phyloP scores from a whole-genome alignment of 1,140 invertebrate genomes.

The Oreohelix idahoensis region DNA sequence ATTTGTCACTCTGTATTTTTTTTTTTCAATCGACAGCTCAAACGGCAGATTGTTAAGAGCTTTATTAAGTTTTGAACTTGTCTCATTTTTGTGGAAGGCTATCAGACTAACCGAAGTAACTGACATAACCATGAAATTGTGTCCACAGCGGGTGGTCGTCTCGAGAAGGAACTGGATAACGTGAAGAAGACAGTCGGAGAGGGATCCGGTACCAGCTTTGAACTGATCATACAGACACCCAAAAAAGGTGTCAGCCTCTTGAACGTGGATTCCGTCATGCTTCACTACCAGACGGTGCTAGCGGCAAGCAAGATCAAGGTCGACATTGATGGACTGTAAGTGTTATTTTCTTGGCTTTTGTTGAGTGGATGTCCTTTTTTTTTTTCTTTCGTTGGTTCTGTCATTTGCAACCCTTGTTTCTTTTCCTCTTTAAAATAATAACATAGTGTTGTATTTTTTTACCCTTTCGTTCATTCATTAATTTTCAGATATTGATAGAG shows the following conservation, averaged over 20 bases:
- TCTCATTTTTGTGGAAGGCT: too few relatives aligned
- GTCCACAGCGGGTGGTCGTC: constrained; percentile 86
- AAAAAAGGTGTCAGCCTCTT: constrained; percentile 82
- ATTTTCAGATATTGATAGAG: too few relatives aligned
- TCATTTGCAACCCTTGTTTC: neutral
- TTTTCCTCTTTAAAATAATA: too few relatives aligned
- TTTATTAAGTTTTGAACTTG: too few relatives aligned
- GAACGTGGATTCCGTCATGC: constrained; percentile 83
- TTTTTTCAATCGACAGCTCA: too few relatives aligned
- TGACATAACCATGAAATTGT: too few relatives aligned
- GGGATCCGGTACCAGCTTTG: constrained; percentile 82
- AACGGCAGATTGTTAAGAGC: too few relatives aligned
- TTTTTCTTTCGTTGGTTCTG: neutral
- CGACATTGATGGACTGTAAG: constrained; percentile 90
- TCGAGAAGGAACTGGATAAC: constrained; percentile 89
- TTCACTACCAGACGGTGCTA: constrained; percentile 85
- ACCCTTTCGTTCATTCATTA: too few relatives aligned
- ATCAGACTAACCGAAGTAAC: too few relatives aligned
- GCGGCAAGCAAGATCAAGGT: constrained; percentile 88
- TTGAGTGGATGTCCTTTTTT: neutral
- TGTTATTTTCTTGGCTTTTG: constrained; percentile 48
- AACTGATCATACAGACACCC: constrained; percentile 92
- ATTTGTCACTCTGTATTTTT: too few relatives aligned
- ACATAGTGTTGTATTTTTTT: too few relatives aligned
- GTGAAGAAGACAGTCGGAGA: constrained; percentile 83